Conservation (phyloP, 2,113 vertebrate species). For the Oreochromis tanganicae region DNA sequence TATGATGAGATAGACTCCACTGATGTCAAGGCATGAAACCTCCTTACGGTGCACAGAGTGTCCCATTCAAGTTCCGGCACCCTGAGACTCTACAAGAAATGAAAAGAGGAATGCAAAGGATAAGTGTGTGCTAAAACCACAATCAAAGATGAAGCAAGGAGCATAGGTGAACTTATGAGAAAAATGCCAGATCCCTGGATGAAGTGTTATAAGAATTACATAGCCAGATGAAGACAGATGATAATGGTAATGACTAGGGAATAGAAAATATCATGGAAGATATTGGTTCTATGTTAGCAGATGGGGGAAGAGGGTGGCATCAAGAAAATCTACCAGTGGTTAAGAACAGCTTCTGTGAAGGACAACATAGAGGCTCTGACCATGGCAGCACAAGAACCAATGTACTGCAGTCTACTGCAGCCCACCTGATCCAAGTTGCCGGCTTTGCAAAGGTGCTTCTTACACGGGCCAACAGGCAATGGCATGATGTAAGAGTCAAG, state of each 20-base stretch:
- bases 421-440: neutral
- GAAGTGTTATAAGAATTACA: neutral
- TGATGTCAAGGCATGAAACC: neutral
- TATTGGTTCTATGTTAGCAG: neutral
- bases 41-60: neutral
- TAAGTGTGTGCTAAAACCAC: neutral
- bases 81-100: neutral
- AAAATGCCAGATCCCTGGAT: neutral
- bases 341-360: neutral
- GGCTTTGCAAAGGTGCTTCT: neutral
- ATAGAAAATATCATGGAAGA: neutral
- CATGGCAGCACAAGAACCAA: neutral
- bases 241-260: neutral
- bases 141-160: neutral
- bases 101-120: neutral
- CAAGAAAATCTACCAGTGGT: neutral
- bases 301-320: neutral
- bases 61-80: neutral
- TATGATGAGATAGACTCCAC: neutral
- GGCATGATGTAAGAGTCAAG: neutral
- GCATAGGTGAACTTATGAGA: neutral
- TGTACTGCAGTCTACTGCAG: neutral
- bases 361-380: neutral
- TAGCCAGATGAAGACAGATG: neutral
- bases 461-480: neutral